Percentiles rank a stretch among this genome's conserved stretches.
Evolutionary conservation across 1,140 invertebrate genomes (phyloP).

Genomic region (Coelopa frigida): DNA sequence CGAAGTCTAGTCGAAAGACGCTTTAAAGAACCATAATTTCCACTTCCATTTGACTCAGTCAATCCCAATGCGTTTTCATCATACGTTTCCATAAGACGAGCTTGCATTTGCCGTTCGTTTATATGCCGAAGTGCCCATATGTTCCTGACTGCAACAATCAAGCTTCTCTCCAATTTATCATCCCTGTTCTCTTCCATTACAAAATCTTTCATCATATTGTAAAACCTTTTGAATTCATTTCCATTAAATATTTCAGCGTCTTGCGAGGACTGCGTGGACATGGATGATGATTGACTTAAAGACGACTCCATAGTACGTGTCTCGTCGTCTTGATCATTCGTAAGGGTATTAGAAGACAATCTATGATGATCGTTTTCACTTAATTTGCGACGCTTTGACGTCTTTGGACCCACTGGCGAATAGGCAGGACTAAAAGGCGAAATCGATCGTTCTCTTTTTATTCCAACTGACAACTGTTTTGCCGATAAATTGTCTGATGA

Average conservation of each 20-base stretch:
- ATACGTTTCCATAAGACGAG: too few species aligned
- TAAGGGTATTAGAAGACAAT: too few species aligned
- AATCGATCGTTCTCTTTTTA: conserved; percentile 30
- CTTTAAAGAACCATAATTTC: too few species aligned
- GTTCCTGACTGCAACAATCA: conserved; percentile 8
- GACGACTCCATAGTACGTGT: too few species aligned
- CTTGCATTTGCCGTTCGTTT: conserved; percentile 12
- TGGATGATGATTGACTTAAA: too few species aligned
- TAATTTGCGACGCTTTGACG: conserved; percentile 9
- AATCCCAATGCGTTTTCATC: too few species aligned
- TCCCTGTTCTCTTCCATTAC: conserved; percentile 10
- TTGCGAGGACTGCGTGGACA: conserved; percentile 1
- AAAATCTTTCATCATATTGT: conserved; percentile 12
- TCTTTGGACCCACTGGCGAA: conserved; percentile 24
- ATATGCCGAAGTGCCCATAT: conserved; percentile 14
- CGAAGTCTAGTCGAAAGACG: too few species aligned
- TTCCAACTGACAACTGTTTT: conserved; percentile 1
- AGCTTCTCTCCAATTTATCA: conserved; percentile 10
- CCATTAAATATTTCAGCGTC: conserved; percentile 5
- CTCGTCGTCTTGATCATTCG: too few species aligned
- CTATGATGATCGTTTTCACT: background rate
- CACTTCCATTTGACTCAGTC: too few species aligned
- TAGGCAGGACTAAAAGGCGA: conserved; percentile 33
- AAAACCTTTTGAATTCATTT: conserved; percentile 8
- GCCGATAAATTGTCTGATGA: conserved; percentile 23